Base-by-base conservation (phyloP, 2,797 vertebrate genomes). In the Denticeps clupeoides region DNA sequence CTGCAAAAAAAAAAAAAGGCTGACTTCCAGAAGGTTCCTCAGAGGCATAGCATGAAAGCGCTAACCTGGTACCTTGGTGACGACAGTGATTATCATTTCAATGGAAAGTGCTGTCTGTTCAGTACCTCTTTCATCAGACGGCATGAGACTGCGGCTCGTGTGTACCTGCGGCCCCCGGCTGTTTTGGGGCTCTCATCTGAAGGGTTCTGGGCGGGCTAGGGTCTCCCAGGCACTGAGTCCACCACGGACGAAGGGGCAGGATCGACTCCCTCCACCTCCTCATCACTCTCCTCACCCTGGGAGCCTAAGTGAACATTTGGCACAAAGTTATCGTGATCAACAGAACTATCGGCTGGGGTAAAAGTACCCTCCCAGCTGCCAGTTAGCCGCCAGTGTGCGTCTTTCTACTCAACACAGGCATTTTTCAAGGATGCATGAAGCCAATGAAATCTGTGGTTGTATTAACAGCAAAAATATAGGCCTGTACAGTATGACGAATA, bases 231-330 rank as follows among this genome's bases (percentile, higher is more conserved):
- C 26, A 81, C 68, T 18, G 61, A 63, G 13, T 75, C 67, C 1
- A 28, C 18, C 16, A 37, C 50, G 24, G 60, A 52, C 1, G 18
- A 38, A 5, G 31, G 45, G 3, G 54, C 60, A 16, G 63, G 69
- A 1, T 77, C 63, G 1, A 40, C 62, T n/a, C 73, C 77, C 5
- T 77, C 76, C 8, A 52, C 45, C 4, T 74, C 68, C 45, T 29
- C 27, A 2, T 72, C 60, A 15, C 53, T 67, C 0, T 74, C 75
- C 13, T 75, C 73, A 1, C 29, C 64, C 22, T 45, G 49, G 4
- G 41, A 35, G 23, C 56, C 79, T 82, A n/a, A n/a, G n/a, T n/a
- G n/a, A n/a, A n/a, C n/a, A 28, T 18, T 4, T 1, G 33, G 15
- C 2, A 21, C 35, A 38, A 10, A 21, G 7, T 38, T 7, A 7